Evolutionary conservation across 2,797 vertebrate genomes (phyloP).

Genomic region (Otolemur crassicaudatus): DNA sequence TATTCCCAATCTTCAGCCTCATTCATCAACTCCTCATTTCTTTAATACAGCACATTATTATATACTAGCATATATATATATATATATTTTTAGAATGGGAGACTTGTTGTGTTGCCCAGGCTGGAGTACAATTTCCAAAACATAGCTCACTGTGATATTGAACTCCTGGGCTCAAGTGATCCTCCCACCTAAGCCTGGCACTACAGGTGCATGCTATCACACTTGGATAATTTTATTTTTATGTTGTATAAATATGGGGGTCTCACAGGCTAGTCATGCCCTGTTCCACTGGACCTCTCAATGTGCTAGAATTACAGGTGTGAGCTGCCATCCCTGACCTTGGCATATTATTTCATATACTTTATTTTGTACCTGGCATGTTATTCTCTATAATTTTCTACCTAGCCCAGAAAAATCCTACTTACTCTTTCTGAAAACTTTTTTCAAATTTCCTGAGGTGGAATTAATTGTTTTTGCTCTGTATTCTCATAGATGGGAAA

Average conservation of each 20-base stretch:
- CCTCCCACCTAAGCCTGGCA: not conserved
- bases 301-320: not conserved
- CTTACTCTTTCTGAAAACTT: not conserved
- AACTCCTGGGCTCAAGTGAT: not conserved
- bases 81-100: not conserved
- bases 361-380: not conserved
- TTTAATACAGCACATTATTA: not conserved
- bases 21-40: not conserved
- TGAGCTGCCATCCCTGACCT: not conserved
- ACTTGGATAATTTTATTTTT: not conserved
- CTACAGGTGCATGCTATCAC: not conserved
- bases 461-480: conserved; percentile 20
- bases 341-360: not conserved
- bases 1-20: not conserved
- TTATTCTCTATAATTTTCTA: not conserved
- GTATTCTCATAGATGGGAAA: not conserved
- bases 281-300: not conserved
- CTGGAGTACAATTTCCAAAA: not conserved
- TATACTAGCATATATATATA: not conserved
- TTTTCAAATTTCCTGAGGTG: not conserved
- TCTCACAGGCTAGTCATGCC: not conserved
- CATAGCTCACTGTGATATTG: not conserved
- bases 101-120: not conserved
- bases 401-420: not conserved
- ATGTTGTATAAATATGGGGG: not conserved